Evolutionary conservation across 2,113 vertebrate species (phyloP).

Genomic region (Halichoerus grypus): DNA sequence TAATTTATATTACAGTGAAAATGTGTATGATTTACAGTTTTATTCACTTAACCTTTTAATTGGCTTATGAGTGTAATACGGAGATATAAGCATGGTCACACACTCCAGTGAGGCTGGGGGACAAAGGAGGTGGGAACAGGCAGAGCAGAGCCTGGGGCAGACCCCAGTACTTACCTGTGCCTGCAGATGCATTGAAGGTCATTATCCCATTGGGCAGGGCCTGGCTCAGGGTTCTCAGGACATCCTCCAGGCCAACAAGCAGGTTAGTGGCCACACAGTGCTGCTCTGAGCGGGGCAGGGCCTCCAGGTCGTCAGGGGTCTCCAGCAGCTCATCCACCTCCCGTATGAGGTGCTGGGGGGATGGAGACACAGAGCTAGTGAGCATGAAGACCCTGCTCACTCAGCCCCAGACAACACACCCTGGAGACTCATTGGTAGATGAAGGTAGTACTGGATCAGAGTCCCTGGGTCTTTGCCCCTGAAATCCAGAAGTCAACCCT

Average conservation of each 20-base stretch:
- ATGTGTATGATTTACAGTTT: too few species aligned
- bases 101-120: neutral
- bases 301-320: neutral
- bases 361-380: neutral
- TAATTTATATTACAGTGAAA: neutral
- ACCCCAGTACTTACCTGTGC: neutral
- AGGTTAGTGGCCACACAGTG: neutral
- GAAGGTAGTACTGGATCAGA: neutral
- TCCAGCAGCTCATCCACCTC: neutral
- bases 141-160: neutral
- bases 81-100: neutral
- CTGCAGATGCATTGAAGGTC: neutral
- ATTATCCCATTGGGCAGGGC: fast-evolving
- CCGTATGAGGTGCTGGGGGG: neutral
- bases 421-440: too few species aligned
- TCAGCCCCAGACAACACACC: neutral
- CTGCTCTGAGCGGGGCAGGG: neutral
- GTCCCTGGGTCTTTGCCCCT: neutral
- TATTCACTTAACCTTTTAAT: neutral
- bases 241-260: neutral
- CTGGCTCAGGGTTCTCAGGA: neutral
- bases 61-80: neutral
- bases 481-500: neutral
- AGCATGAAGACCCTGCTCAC: too few species aligned
- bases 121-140: too few species aligned